A percentile compares a stretch with the other conserved stretches of the same genome.
phyloP scores from a whole-genome alignment of 2,113 vertebrate genomes.

The Elephantulus edwardii region DNA sequence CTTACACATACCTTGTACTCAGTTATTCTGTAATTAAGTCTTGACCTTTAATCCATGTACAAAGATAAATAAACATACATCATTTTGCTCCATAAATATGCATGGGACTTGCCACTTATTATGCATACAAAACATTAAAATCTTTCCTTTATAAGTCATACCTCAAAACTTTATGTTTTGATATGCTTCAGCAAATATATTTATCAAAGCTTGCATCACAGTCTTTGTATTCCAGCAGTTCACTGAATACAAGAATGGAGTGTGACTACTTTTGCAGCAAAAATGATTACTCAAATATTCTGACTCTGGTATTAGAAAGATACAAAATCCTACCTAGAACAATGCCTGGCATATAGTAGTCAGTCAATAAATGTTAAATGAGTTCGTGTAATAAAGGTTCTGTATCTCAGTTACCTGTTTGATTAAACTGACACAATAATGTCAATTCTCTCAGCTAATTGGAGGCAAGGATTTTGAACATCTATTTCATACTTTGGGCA shows the following conservation, averaged over 20 bases:
- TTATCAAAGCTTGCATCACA: constrained; percentile 23
- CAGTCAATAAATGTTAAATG: not conserved
- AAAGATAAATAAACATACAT: constrained; percentile 53
- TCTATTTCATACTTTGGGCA: not conserved
- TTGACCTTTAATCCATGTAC: constrained; percentile 63
- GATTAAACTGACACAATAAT: constrained; percentile 10
- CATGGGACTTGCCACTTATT: constrained; percentile 16
- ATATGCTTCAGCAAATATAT: not conserved
- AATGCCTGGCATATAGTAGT: not conserved
- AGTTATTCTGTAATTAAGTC: constrained; percentile 60
- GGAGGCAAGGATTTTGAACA: not conserved
- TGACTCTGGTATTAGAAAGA: not conserved
- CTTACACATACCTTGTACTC: constrained; percentile 51
- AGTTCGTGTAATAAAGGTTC: constrained; percentile 15
- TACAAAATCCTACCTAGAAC: not conserved
- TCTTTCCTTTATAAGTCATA: constrained; percentile 54
- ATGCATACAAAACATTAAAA: constrained; percentile 34
- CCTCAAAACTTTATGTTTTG: constrained; percentile 26
- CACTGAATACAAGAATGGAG: not conserved
- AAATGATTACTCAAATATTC: not conserved
- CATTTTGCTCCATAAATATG: constrained; percentile 49
- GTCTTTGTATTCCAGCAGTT: not conserved
- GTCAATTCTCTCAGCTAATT: not conserved
- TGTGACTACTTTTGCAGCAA: not conserved
- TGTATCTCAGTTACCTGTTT: constrained; percentile 7